Base-by-base conservation (phyloP, 1,140 invertebrate species). In the Leguminivora glycinivorella region DNA sequence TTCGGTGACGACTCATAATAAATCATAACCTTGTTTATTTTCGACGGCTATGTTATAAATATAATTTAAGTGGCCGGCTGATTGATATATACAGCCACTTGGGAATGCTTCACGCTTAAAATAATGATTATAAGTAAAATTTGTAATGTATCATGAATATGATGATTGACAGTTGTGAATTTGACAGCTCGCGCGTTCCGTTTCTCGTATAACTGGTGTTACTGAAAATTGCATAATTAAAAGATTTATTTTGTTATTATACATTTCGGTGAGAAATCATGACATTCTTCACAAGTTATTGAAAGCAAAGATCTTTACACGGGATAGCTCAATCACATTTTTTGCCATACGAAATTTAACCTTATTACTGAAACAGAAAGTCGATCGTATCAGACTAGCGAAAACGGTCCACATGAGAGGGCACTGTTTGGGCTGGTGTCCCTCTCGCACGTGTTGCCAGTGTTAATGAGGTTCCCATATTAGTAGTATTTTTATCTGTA, bases 11-110 rank as follows among this genome's bases (percentile, higher is more conserved):
- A 74, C 82, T 85, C 81, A 78, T 81, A 88, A 90, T 90, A 90
- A 90, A 90, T 90, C 88, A 90, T 90, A 89, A 85, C 84, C 75
- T 82, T 90, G 88, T 90, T 88, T 90, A 90, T 90, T 90, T 89
- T 90, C 82, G 85, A 88, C 88, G 89, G 86, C 89, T 90, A 89
- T 87, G 86, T 88, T 88, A 89, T 90, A 90, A 90, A 90, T 90
- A 89, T 89, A 89, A 89, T 89, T 90, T 90, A 88, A 90, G 88
- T 90, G 88, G 87, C 85, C 76, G 68, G 78, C 75, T 90, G 88
- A 90, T 89, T 90, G 88, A 90, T 90, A 88, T 86, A 89, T 52
- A 52, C 17, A 52, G 47, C 47, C 19, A 52, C 47, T 52, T 52
- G 47, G 19, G 47, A 52, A 52, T 52, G 19, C 47, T 47, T 47